Base-by-base conservation (phyloP, 2,888 invertebrate species). In the Volucella inflata region DNA sequence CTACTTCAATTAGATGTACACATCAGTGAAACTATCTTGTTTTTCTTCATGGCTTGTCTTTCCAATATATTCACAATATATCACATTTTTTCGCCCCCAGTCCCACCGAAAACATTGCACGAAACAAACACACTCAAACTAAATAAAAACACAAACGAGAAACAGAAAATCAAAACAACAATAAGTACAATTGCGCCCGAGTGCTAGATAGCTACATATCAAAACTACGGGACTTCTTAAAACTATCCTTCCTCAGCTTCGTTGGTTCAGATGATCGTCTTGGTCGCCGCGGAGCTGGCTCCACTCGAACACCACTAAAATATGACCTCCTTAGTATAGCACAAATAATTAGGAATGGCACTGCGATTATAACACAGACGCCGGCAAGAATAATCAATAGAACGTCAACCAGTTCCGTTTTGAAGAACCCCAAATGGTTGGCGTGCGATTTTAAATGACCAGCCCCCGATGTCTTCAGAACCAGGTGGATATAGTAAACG, bases 261-360 rank as follows among this genome's bases (percentile, higher is more conserved):
- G 57, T 57, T 21, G 65, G 50, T 62, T 83, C 82, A 0, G 82
- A 78, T 42, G 67, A 77, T 1, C 75, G 30, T 30, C 71, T 60
- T 11, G 1, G 6, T 30, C 78, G 75, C 3, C 50, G 55, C 10
- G 46, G 42, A n/a, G 67, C 65, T 8, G 77, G 71, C 10, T 53
- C 55, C 12, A 62, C 57, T n/a, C 30, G 50, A 16, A 21, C 62
- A 1, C 42, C 36, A 14, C 78, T 90, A 76, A 90, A 87, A 75
- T 91, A 91, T 2, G 91, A 91, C 51, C 89, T 88, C 14, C 91
- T 89, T 14, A 92, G 87, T 51, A 91, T 91, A 16, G 89, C 90
- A 80, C 91, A 91, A 21, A 90, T 92, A 59, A 88, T 88, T 44
- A 91, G 75, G 79, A 91, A 92, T 75, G 91, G 91, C 87, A 92